Conservation (phyloP, 2,888 invertebrate species). For the Lysandra bellargus region DNA sequence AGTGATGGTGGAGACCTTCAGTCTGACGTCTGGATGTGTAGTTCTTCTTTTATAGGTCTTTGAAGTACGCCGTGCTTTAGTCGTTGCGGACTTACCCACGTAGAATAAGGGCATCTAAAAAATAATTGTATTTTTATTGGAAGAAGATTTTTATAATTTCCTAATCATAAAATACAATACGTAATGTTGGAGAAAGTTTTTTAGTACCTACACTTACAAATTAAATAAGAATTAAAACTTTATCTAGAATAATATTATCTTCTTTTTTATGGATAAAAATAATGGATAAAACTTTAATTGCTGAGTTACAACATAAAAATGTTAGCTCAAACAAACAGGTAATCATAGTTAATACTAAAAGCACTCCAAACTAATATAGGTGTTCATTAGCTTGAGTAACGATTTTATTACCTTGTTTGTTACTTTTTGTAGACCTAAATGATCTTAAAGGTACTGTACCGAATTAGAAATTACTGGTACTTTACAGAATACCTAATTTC, state of each 20-base stretch:
- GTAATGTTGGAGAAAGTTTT: too few relatives aligned
- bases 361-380: background rate
- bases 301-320: background rate
- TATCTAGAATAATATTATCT: too few relatives aligned
- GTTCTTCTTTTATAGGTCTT: background rate
- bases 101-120: conserved; percentile 15
- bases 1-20: background rate
- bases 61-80: background rate
- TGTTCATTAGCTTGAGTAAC: background rate
- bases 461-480: background rate
- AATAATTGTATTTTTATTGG: background rate
- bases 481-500: background rate
- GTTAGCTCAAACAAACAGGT: background rate
- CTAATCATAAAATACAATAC: too few relatives aligned
- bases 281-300: background rate
- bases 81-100: background rate
- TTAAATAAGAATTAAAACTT: too few relatives aligned
- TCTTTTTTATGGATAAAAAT: too few relatives aligned
- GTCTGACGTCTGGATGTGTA: background rate
- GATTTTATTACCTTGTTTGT: conserved; percentile 9
- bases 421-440: background rate
- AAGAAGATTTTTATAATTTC: too few relatives aligned
- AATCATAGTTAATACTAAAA: background rate
- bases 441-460: background rate
- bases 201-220: too few relatives aligned